A percentile compares a stretch with the other conserved stretches of the same genome.
These are phyloP conservation scores for Neodiprion lecontei DNA, from an alignment of 1,140 invertebrate species.

Conservation along the genomic window DNA sequence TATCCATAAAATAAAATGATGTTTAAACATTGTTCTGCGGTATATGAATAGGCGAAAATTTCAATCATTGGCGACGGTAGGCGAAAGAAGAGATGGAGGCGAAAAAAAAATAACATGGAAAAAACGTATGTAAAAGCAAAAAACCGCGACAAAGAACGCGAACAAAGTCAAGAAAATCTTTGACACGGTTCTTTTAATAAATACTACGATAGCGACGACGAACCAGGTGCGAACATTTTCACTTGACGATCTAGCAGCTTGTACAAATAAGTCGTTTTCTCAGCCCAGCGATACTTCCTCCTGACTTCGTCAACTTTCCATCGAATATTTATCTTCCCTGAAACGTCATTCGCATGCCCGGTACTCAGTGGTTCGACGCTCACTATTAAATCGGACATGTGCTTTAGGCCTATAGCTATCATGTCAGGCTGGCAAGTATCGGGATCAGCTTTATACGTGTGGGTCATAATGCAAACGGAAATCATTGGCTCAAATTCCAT, in stretches of 20 bases:
- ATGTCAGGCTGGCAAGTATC: slow-evolving; percentile 53
- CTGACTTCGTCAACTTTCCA: slow-evolving; percentile 57
- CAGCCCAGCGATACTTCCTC: slow-evolving; percentile 58
- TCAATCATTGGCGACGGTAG: not conserved
- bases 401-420: slow-evolving; percentile 65
- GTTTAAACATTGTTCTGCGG: not conserved
- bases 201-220: not conserved
- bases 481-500: slow-evolving; percentile 48
- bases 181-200: not conserved
- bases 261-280: slow-evolving; percentile 65
- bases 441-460: slow-evolving; percentile 62
- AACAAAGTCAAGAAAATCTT: not conserved
- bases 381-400: slow-evolving; percentile 69
- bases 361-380: slow-evolving; percentile 70
- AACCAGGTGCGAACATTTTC: slow-evolving; percentile 71
- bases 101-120: no score
- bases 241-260: slow-evolving; percentile 76
- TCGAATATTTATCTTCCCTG: slow-evolving; percentile 68
- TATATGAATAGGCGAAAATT: not conserved
- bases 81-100: not conserved
- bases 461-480: slow-evolving; percentile 62
- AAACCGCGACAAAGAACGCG: not conserved
- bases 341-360: slow-evolving; percentile 72
- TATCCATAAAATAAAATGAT: not conserved
- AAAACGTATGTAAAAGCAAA: no score